phyloP scores from a whole-genome alignment of 2,888 invertebrate species.

The Acholoe squamosa region DNA sequence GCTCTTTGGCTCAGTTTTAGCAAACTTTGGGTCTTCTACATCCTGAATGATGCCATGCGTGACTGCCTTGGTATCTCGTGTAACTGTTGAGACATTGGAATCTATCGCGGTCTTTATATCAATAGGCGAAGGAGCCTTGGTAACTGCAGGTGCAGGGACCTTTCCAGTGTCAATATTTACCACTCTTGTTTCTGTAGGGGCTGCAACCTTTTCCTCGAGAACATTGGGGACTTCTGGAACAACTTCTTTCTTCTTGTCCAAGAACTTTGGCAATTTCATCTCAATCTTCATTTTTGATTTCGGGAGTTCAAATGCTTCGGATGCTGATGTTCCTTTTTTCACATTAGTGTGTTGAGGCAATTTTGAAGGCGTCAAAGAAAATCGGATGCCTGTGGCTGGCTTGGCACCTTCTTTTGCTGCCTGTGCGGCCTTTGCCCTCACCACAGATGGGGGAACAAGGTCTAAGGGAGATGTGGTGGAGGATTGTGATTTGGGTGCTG shows the following conservation, averaged over 20 bases:
- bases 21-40: neutral
- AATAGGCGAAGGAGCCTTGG: neutral
- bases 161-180: neutral
- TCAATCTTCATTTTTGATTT: neutral
- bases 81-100: no score
- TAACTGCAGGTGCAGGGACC: neutral
- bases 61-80: neutral
- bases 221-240: neutral
- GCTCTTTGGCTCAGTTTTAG: neutral
- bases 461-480: neutral
- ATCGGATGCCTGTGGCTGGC: constrained; percentile 13
- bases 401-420: neutral
- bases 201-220: neutral
- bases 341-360: constrained; percentile 4
- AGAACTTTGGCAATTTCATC: neutral
- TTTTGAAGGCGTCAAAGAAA: constrained; percentile 37
- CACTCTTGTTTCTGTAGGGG: neutral
- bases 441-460: neutral
- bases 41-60: neutral
- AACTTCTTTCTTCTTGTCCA: neutral
- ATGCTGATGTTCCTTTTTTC: constrained; percentile 27
- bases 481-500: neutral
- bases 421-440: neutral
- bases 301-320: constrained; percentile 34
- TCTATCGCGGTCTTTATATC: neutral